These are phyloP conservation scores for Blastomussa wellsi DNA, from an alignment of 92 coral and sea anemone species.

Conservation along the genomic window DNA sequence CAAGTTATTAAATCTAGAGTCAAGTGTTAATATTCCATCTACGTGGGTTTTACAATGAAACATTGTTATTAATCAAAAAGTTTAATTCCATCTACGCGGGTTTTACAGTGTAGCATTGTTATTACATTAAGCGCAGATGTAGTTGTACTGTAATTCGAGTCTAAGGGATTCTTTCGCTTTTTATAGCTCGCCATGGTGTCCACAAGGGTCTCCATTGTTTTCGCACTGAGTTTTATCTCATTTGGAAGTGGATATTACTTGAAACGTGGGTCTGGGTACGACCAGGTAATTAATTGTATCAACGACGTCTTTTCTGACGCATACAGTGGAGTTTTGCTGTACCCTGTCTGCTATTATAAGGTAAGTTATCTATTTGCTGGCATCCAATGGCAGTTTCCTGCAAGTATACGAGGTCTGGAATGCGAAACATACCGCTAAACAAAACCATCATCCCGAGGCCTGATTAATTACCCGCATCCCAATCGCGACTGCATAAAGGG, in stretches of 20 bases:
- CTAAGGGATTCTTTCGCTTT: not conserved
- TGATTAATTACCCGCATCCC: not conserved
- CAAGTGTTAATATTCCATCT: too few relatives aligned
- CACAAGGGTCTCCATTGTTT: not conserved
- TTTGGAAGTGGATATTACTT: slow-evolving; percentile 16
- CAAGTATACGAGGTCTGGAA: not conserved
- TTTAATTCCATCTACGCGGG: too few relatives aligned
- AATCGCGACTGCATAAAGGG: not conserved
- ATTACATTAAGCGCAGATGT: not conserved
- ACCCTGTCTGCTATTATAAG: slow-evolving; percentile 3
- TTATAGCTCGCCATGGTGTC: slow-evolving; percentile 14
- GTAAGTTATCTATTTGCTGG: not conserved
- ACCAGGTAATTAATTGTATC: slow-evolving; percentile 2
- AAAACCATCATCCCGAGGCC: not conserved
- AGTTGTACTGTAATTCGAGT: not conserved
- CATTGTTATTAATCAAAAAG: too few relatives aligned
- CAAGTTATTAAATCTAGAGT: too few relatives aligned
- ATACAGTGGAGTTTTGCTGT: not conserved
- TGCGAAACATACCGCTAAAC: not conserved
- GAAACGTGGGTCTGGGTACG: not conserved
- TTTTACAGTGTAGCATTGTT: too few relatives aligned
- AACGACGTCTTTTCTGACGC: not conserved
- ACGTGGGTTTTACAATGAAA: too few relatives aligned
- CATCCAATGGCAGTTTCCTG: not conserved
- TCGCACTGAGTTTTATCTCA: slow-evolving; percentile 20